Percentiles rank a stretch among this genome's conserved stretches.
Conservation (phyloP, 1,140 invertebrate genomes). For the Papilio glaucus region DNA sequence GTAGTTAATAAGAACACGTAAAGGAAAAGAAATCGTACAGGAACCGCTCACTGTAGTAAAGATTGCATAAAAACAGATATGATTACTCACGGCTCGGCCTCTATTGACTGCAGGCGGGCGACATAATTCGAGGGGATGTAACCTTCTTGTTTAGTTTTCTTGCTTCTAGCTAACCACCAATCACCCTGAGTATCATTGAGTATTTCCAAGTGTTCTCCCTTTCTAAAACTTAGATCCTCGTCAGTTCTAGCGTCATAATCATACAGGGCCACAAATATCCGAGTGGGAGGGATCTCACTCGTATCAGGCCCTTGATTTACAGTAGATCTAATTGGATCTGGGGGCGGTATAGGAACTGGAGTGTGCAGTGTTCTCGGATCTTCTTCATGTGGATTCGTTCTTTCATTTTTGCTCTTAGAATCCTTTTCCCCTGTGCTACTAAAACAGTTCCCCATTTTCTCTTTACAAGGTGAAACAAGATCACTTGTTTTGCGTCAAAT, state of each 20-base stretch:
- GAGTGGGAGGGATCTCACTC: slow-evolving; percentile 86
- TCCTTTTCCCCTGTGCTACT: slow-evolving; percentile 87
- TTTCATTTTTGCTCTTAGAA: slow-evolving; percentile 86
- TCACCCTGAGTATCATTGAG: slow-evolving; percentile 98
- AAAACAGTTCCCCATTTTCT: slow-evolving; percentile 89
- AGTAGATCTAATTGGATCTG: slow-evolving; percentile 85
- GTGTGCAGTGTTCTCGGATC: slow-evolving; percentile 85
- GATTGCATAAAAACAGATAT: slow-evolving; percentile 76
- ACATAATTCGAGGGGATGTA: slow-evolving; percentile 99
- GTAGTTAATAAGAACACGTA: slow-evolving; percentile 51
- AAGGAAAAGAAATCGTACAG: slow-evolving; percentile 71
- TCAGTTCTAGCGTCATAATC: slow-evolving; percentile 99
- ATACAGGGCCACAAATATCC: slow-evolving; percentile 98
- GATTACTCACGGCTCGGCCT: slow-evolving; percentile 98
- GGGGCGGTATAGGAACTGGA: slow-evolving; percentile 86
- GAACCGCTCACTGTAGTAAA: slow-evolving; percentile 71
- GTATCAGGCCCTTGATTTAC: slow-evolving; percentile 77
- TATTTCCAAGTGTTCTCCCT: slow-evolving; percentile 99
- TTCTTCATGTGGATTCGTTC: slow-evolving; percentile 86
- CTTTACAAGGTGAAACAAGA: slow-evolving; percentile 81
- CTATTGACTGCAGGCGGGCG: slow-evolving; percentile 98
- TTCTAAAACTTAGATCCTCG: slow-evolving; percentile 98
- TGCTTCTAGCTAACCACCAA: slow-evolving; percentile 99
- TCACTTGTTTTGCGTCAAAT: slow-evolving; percentile 80
- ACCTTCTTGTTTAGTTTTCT: slow-evolving; percentile 96